Evolutionary conservation across 2,888 invertebrate species (phyloP), one percentile per base, ranked within the genome.

Genomic region (Acronicta psi): DNA sequence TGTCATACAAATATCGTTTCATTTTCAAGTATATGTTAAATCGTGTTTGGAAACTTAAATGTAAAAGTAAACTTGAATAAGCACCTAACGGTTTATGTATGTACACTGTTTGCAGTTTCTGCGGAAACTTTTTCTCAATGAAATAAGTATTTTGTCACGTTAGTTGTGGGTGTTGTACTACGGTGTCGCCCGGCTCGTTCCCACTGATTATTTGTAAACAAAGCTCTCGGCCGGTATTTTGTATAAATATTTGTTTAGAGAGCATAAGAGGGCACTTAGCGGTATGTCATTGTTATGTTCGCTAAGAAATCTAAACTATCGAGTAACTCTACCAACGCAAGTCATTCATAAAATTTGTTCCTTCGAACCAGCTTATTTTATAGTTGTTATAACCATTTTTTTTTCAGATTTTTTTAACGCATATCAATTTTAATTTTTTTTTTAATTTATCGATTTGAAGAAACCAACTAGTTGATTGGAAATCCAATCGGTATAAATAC

Each of bases 201-300:
- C 78, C 87, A 86, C 78, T 89, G 85, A 88, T 89, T 85, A 85
- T 86, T 86, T 85, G 87, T 86, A 82, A 88, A 88, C 84, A 87
- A 81, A 83, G 75, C 73, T 73, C 65, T 78, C 81, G 77, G 80
- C 73, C 74, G 60, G 77, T 73, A 82, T 79, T 86, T 86, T 81
- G 79, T 83, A 83, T 84, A 85, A 91, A 92, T 88, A 89, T 92
- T 91, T 88, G 85, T 83, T 67, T 72, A 68, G 79, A 79, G 82
- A 86, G 84, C 83, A 88, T 81, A 90, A 88, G 86, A 89, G 84
- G 79, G 84, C 89, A 90, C 90, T 91, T 90, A 89, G 84, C 84
- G 82, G 80, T 80, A 81, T 84, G 85, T 84, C 84, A 87, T 85
- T 87, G 85, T 90, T 85, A 74, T 83, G 80, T 85, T 82, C 80